Percentiles rank a stretch among this genome's conserved stretches.
phyloP scores from a whole-genome alignment of 2,113 vertebrate species.

The Sturnira hondurensis region DNA sequence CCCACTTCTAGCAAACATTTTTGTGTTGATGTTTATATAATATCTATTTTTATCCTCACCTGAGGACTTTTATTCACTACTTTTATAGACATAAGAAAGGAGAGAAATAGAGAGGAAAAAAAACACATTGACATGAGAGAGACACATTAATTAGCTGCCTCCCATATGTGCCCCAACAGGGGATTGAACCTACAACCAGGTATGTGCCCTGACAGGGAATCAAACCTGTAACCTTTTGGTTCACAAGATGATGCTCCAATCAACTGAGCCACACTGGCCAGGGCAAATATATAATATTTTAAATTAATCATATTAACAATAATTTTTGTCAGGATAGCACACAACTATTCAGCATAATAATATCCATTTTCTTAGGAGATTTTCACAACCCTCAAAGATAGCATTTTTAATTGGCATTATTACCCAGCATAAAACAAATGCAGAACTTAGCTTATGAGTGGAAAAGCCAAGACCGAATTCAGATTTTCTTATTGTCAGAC shows the following conservation, averaged over 20 bases:
- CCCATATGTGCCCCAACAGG: no score
- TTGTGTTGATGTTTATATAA: neutral
- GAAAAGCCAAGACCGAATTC: neutral
- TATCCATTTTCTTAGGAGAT: neutral
- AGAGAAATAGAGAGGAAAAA: no score
- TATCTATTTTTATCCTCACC: neutral
- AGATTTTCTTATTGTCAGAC: neutral
- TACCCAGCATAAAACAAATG: neutral
- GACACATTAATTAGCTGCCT: no score
- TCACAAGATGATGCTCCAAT: no score
- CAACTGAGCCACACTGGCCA: neutral
- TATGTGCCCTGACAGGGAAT: neutral
- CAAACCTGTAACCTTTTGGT: no score
- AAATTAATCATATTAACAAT: neutral
- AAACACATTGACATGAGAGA: no score
- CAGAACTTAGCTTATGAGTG: neutral
- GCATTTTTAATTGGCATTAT: neutral
- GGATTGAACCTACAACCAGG: no score
- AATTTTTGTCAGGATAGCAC: neutral
- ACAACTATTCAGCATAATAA: neutral
- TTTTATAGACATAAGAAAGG: no score
- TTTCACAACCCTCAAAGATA: neutral
- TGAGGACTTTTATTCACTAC: no score
- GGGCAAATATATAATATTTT: neutral
- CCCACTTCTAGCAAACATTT: neutral